Evolutionary conservation across 2,888 invertebrate genomes (phyloP), one percentile per base, ranked within the genome.

Genomic region (Esperia sulphurella): DNA sequence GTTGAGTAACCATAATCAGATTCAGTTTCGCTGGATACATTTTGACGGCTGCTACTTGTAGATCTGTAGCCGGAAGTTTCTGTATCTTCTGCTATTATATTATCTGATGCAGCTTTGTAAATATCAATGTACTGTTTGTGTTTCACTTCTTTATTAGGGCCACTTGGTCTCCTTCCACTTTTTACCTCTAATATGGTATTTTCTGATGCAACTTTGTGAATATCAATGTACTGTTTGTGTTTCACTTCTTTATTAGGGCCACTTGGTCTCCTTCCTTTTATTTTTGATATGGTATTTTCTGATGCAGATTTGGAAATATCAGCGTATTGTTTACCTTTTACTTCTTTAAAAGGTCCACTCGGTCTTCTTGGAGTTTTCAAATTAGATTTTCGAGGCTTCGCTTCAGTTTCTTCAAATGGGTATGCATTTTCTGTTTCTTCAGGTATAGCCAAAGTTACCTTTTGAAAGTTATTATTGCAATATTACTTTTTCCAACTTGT

Each of bases 1-100:
- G 92, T 92, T 0, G 91, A 87, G 68, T 94, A 94, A 14, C 91
- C 91, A 59, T 91, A 91, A 59, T 92, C 92, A 13, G 91, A 92
- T 59, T 92, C 92, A n/a, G 83, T 83, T 61, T 90, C 91, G 69
- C 87, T 89, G 1, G 71, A 79, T 62, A 85, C 86, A 50, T 79
- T 78, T 45, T 81, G 80, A 13, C 83, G 78, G 58, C 85, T 83
- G 54, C 88, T 84, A 8, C 83, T 77, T 54, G 79, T 87, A 0
- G 92, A 91, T 59, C 89, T 81, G 55, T 92, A 92, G 0, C 92
- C 92, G 1, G 92, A 92, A 33, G 87, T 89, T 62, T 89, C 89
- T 12, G 89, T 86, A 50, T 88, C 90, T 48, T 86, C 89, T 13
- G 75, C 66, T 51, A 71, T 61, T 37, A 62, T 57, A 43, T 67